phyloP scores from a whole-genome alignment of 1,140 invertebrate genomes.

The Sipha flava region DNA sequence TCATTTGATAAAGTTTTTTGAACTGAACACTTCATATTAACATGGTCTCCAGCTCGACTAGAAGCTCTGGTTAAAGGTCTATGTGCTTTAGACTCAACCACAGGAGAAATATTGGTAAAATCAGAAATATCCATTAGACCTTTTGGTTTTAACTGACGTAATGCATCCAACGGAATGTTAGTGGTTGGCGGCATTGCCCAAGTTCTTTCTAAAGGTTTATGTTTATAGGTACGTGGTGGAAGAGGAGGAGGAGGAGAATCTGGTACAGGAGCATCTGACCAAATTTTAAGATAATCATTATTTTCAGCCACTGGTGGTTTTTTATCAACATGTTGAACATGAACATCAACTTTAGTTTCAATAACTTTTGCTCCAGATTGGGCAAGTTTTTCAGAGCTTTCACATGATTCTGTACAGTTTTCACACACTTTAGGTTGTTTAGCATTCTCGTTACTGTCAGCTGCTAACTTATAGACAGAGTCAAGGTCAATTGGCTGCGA shows the following conservation, averaged over 20 bases:
- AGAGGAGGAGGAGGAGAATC: conserved; percentile 42
- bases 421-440: neutral
- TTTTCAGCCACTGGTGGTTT: conserved; percentile 32
- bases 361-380: conserved; percentile 42
- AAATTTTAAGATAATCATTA: conserved; percentile 44
- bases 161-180: conserved; percentile 37
- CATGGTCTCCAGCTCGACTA: conserved; percentile 68
- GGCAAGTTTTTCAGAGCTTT: conserved; percentile 32
- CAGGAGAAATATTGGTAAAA: conserved; percentile 30
- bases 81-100: conserved; percentile 39
- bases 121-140: neutral
- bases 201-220: conserved; percentile 45
- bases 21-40: conserved; percentile 49
- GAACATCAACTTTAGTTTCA: conserved; percentile 34
- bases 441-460: conserved; percentile 30
- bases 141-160: conserved; percentile 39
- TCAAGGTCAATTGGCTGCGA: conserved; percentile 44
- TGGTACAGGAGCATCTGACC: conserved; percentile 36
- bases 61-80: conserved; percentile 60
- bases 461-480: conserved; percentile 38
- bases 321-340: conserved; percentile 10
- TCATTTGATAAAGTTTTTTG: conserved; percentile 18
- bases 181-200: conserved; percentile 40
- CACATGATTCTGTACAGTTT: conserved; percentile 6
- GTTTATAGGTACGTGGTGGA: conserved; percentile 43